Conservation (phyloP, 1,140 invertebrate genomes). For the Macrocentrus cingulum region DNA sequence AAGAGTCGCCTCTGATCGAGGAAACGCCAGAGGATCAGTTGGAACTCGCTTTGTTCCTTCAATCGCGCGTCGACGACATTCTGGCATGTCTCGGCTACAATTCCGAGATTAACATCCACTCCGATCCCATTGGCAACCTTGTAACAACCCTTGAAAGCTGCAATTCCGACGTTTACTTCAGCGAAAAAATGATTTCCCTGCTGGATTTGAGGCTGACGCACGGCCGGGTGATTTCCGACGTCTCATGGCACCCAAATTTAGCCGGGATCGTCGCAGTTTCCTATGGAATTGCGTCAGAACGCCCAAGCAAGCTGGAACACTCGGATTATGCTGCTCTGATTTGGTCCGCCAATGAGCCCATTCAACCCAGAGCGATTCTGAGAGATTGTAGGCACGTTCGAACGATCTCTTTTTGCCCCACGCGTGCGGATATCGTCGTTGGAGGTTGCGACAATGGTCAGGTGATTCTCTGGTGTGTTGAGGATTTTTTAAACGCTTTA, state of each 20-base stretch:
- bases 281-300: too few relatives aligned
- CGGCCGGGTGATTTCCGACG: conserved; percentile 63
- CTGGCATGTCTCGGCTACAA: conserved; percentile 60
- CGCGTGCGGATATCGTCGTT: conserved; percentile 65
- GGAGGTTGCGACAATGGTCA: conserved; percentile 71
- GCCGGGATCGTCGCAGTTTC: conserved; percentile 65
- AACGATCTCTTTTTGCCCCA: conserved; percentile 68
- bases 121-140: conserved; percentile 64
- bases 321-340: too few relatives aligned
- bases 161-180: conserved; percentile 41
- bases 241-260: conserved; percentile 67
- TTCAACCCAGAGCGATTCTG: conserved; percentile 68
- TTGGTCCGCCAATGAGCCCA: conserved; percentile 69
- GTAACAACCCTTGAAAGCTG: conserved; percentile 35
- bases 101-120: conserved; percentile 64
- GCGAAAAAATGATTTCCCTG: conserved; percentile 61
- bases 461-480: conserved; percentile 72
- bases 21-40: conserved; percentile 6
- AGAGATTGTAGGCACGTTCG: conserved; percentile 65
- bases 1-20: background rate
- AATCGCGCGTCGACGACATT: conserved; percentile 28
- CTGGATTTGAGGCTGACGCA: conserved; percentile 61
- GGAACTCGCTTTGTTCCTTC: conserved; percentile 36
- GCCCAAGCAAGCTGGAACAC: too few relatives aligned
- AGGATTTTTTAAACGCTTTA: conserved; percentile 44